A percentile compares a stretch with the other conserved stretches of the same genome.
Evolutionary conservation across 2,888 invertebrate genomes (phyloP).

Genomic region (Globia sparganii): DNA sequence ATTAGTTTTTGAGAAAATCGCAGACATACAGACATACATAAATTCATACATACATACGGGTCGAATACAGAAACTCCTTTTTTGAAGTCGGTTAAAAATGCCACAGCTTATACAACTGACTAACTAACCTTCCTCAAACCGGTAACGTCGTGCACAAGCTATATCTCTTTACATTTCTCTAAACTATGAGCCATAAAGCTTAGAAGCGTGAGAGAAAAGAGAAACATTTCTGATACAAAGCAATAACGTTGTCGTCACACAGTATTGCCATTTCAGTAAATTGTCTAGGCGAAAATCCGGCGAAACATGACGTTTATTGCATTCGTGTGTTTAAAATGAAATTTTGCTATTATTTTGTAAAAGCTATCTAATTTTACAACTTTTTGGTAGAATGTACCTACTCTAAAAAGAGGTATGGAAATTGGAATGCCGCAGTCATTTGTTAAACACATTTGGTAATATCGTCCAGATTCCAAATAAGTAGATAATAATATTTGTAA

Average conservation of each 20-base stretch:
- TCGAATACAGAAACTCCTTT: too few species aligned
- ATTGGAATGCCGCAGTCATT: background rate
- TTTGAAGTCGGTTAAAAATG: too few species aligned
- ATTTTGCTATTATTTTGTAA: slow-evolving; percentile 5
- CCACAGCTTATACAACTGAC: background rate
- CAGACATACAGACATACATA: too few species aligned
- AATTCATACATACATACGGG: too few species aligned
- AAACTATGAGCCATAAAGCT: slow-evolving; percentile 12
- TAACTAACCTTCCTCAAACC: background rate
- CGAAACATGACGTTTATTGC: slow-evolving; percentile 35
- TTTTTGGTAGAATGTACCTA: background rate
- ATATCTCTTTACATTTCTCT: slow-evolving; percentile 2
- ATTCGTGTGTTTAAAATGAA: background rate
- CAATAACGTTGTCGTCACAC: slow-evolving; percentile 36
- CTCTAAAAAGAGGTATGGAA: background rate
- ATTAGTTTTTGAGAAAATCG: too few species aligned
- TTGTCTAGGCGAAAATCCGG: slow-evolving; percentile 6
- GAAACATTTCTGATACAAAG: slow-evolving; percentile 5
- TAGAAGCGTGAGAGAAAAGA: slow-evolving; percentile 14
- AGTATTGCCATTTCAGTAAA: slow-evolving; percentile 18
- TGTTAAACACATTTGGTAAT: background rate
- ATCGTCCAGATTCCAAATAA: background rate
- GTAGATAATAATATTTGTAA: too few species aligned
- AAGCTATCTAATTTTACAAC: background rate
- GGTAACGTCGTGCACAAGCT: background rate